Conservation (phyloP, 2,113 vertebrate genomes). For the Poeciliopsis occidentalis region DNA sequence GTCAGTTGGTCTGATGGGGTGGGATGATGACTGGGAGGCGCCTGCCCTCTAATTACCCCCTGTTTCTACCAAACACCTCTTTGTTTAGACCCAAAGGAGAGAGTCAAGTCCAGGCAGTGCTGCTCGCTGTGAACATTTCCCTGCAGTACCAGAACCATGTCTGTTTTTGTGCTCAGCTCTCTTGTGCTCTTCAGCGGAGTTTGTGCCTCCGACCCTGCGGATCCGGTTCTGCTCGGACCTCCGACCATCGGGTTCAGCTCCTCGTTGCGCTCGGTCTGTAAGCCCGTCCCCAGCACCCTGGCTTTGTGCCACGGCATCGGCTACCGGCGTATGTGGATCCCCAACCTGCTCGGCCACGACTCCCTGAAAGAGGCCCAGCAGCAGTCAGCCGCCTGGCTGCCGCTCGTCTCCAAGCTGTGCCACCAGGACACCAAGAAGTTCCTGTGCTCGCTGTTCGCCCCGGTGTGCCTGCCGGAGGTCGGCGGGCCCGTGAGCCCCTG, state of each 20-base stretch:
- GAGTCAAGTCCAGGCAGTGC: conserved; percentile 50
- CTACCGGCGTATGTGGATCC: conserved; percentile 82
- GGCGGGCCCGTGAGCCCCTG: conserved; percentile 78
- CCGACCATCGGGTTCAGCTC: conserved; percentile 55
- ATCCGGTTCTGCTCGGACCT: conserved; percentile 35
- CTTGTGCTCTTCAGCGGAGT: conserved; percentile 4
- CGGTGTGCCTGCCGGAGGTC: conserved; percentile 79
- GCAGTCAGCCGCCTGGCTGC: conserved; percentile 83
- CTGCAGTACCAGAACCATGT: conserved; percentile 30
- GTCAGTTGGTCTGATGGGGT: conserved; percentile 26
- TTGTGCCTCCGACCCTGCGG: conserved; percentile 4
- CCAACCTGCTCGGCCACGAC: conserved; percentile 85
- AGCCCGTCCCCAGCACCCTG: conserved; percentile 79
- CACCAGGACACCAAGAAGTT: conserved; percentile 84
- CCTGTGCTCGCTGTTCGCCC: conserved; percentile 84
- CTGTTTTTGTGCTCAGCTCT: conserved; percentile 19
- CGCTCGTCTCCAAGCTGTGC: conserved; percentile 81
- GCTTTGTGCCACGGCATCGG: conserved; percentile 82
- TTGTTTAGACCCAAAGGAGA: conserved; percentile 58
- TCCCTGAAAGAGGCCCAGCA: conserved; percentile 80
- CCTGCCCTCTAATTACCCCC: conserved; percentile 62
- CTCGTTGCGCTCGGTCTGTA: conserved; percentile 72
- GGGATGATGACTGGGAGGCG: conserved; percentile 61
- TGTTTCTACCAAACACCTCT: conserved; percentile 60
- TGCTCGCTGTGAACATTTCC: background rate